These are phyloP conservation scores for Lypha dubia DNA, from an alignment of 2,888 invertebrate species.

Conservation along the genomic window DNA sequence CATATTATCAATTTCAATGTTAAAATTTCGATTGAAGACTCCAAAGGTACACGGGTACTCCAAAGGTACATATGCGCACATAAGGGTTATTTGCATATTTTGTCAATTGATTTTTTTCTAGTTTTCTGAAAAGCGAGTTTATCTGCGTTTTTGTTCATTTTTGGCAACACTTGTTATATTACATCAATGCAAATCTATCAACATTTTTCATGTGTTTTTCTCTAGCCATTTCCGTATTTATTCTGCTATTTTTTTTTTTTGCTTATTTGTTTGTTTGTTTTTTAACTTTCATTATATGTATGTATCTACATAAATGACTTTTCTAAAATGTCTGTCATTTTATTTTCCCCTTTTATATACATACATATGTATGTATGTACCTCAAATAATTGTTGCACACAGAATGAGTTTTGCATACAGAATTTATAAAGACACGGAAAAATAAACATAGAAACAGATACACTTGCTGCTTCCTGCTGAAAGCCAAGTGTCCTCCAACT, in stretches of 20 bases:
- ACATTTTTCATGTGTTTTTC: neutral
- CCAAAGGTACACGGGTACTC: too few species aligned
- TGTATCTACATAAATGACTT: slow-evolving; percentile 1
- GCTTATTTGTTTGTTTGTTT: neutral
- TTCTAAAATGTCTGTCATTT: slow-evolving; percentile 12
- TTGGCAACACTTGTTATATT: neutral
- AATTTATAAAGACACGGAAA: slow-evolving; percentile 27
- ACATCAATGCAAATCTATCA: slow-evolving; percentile 11
- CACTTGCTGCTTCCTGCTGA: slow-evolving; percentile 33
- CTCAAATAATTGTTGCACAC: neutral
- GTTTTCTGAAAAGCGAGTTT: too few species aligned
- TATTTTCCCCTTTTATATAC: neutral
- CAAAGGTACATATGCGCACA: too few species aligned
- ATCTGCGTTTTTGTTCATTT: too few species aligned
- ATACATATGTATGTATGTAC: too few species aligned
- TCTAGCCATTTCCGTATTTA: neutral
- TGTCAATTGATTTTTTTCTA: too few species aligned
- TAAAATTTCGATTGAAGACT: too few species aligned
- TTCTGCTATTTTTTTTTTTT: too few species aligned
- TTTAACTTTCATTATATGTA: too few species aligned
- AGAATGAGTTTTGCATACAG: neutral
- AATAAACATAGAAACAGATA: slow-evolving; percentile 11
- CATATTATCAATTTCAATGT: too few species aligned
- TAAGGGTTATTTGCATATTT: too few species aligned
- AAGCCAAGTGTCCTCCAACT: slow-evolving; percentile 53